Evolutionary conservation across 1,140 invertebrate genomes (phyloP).

Genomic region (Bombus impatiens): DNA sequence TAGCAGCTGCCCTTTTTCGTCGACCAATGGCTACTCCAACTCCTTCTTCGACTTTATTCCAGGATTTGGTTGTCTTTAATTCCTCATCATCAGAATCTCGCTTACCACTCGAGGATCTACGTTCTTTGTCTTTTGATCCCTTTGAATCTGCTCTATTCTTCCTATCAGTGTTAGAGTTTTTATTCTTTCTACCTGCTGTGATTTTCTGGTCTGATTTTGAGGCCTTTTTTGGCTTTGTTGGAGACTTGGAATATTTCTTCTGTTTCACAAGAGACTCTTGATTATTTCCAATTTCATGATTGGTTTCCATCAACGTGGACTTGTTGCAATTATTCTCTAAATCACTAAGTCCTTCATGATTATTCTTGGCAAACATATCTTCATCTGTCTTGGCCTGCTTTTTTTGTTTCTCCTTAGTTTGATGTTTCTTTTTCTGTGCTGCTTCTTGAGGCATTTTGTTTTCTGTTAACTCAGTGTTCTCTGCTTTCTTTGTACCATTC

Average conservation of each 20-base stretch:
- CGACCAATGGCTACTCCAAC: slow-evolving; percentile 82
- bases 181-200: slow-evolving; percentile 48
- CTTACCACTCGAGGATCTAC: slow-evolving; percentile 65
- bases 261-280: slow-evolving; percentile 31
- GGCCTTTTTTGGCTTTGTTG: slow-evolving; percentile 42
- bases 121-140: slow-evolving; percentile 70
- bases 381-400: slow-evolving; percentile 23
- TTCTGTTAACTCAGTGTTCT: not conserved
- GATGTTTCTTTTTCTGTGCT: slow-evolving; percentile 54
- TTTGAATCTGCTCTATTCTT: slow-evolving; percentile 52
- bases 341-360: not conserved
- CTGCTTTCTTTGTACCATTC: not conserved
- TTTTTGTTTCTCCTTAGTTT: slow-evolving; percentile 55
- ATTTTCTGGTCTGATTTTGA: slow-evolving; percentile 31
- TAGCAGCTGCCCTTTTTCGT: slow-evolving; percentile 84
- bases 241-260: slow-evolving; percentile 47
- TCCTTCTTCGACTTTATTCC: slow-evolving; percentile 80
- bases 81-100: slow-evolving; percentile 76
- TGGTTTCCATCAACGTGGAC: not conserved
- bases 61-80: slow-evolving; percentile 78
- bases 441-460: not conserved
- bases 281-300: slow-evolving; percentile 28
- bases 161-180: slow-evolving; percentile 38
- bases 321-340: slow-evolving; percentile 38
- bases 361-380: not conserved